Base-by-base conservation (phyloP, 2,888 invertebrate species). In the Latrodectus elegans region DNA sequence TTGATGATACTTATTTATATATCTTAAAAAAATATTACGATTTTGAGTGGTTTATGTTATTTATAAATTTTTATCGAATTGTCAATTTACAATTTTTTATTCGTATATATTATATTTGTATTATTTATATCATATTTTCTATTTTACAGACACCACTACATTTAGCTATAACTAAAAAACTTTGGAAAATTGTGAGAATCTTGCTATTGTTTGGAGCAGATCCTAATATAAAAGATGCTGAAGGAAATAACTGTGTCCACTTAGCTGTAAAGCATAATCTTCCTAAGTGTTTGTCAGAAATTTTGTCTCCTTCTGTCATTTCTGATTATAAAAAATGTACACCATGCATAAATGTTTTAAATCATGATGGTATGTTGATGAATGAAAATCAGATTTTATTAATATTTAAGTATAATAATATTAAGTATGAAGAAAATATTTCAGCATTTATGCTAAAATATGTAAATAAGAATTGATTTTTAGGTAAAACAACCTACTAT, bases 131-230 rank as follows among this genome's bases (percentile, higher is more conserved):
- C 8, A 55, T 60, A 60, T 38, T 72, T 71, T 80, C 22, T 73
- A n/a, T 81, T 65, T 73, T 74, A 6, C 53, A 81, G 81, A 81
- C 81, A n/a, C 67, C 73, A 8, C 15, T 81, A 26, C 81, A 81
- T 74, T 65, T 81, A 15, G 81, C 81, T 49, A 49, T 60, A 8
- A 22, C n/a, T 17, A 52, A 51, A 12, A 38, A 67, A 10, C 52
- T 51, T 53, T 9, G 1, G 10, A 74, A 81, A 67, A 22, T 81
- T n/a, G 26, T 81, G 10, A 12, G 64, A 6, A 51, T 74, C 8
- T 53, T 81, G 17, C n/a, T 81, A 12, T 8, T 15, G 4, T 10
- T 38, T 52, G 52, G 67, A 52, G 81, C 65, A 8, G 38, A 81
- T 81, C 67, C 73, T 49, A 64, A 73, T 52, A 64, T 74, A 3